Base-by-base conservation (phyloP, 2,888 invertebrate genomes). In the Formica aserva region DNA sequence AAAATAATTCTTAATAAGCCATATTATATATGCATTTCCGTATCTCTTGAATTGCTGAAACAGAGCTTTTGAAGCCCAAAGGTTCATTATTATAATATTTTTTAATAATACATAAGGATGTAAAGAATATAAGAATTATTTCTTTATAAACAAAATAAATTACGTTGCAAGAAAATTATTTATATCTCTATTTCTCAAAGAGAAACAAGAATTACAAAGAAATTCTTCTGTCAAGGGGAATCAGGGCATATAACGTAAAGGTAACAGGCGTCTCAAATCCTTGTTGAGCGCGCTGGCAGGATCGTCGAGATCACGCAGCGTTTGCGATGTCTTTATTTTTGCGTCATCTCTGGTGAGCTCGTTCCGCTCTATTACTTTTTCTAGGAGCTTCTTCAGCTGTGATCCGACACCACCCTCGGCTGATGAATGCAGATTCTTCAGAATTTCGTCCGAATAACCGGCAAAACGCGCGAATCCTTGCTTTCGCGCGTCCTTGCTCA, bases 401-500 rank as follows among this genome's bases (percentile, higher is more conserved):
- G 95, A 95, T 0, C 96, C 95, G 0, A 97, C 96, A 0, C 96
- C 96, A 6, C 96, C 96, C 29, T 94, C 95, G 0, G 96, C 96
- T 0, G 96, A 96, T 2, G 95, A 96, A 0, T 95, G 94, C 0
- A 97, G 94, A 8, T 95, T 95, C 82, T 95, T 95, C 91, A 97
- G 95, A 13, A 97, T 95, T 41, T 95, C 95, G 2, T 96, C 95
- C 0, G 96, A 95, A 93, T 96, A 97, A 15, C 97, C 97, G 95
- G 95, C 95, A 89, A 95, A 97, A 89, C 96, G 96, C 5, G 96
- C 96, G 6, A 97, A 95, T 52, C 96, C 95, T 88, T 96, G 95
- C 83, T 95, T 96, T 92, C 97, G 97, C 1, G 97, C 96, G 85
- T 97, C 97, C 86, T 97, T 96, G 92, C 96, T 97, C 71, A 97